phyloP scores from a whole-genome alignment of 2,888 invertebrate genomes.

The Brachypalpus laphriformis region DNA sequence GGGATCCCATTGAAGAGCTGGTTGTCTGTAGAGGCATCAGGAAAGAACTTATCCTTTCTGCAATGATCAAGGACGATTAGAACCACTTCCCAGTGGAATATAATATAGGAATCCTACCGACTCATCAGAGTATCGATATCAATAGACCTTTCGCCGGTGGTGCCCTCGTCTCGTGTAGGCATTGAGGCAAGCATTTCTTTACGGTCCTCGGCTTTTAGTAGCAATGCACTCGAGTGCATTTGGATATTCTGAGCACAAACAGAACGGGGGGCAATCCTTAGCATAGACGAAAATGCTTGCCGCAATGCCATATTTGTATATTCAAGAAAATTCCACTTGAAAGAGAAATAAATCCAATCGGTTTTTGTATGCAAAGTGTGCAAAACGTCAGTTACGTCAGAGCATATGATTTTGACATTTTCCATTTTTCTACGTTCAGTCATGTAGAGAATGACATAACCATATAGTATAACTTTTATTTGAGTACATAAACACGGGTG shows the following conservation, averaged over 20 bases:
- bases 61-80: no score
- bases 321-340: not conserved
- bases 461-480: no score
- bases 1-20: conserved; percentile 89
- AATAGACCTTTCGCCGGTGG: conserved; percentile 88
- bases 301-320: conserved; percentile 75
- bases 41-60: conserved; percentile 89
- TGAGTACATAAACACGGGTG: no score
- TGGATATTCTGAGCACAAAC: conserved; percentile 21
- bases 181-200: conserved; percentile 84
- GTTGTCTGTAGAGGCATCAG: conserved; percentile 88
- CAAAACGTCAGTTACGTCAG: conserved; percentile 63
- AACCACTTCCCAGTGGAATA: no score
- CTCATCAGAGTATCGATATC: conserved; percentile 87
- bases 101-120: no score
- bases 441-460: no score
- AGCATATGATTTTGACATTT: conserved; percentile 47
- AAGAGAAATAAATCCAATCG: not conserved
- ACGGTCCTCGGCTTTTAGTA: conserved; percentile 83
- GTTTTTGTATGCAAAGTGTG: conserved; percentile 14
- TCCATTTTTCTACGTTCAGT: not conserved
- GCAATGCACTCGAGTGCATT: conserved; percentile 76
- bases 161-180: conserved; percentile 88
- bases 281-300: conserved; percentile 72
- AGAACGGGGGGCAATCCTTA: conserved; percentile 65